Conservation (phyloP, 2,797 vertebrate species). For the Botia kubotai region DNA sequence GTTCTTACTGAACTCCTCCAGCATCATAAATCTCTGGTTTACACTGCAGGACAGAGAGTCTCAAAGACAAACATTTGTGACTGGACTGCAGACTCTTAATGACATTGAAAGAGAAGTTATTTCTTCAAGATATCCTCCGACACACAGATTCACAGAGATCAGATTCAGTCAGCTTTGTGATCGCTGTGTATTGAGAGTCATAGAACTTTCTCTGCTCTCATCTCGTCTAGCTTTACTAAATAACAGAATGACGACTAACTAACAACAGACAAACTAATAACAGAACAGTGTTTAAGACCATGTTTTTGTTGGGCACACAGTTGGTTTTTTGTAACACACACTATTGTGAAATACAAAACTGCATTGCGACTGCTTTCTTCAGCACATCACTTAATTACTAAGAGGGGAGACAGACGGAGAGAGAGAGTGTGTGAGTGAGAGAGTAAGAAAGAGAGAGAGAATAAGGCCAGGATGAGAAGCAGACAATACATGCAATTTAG, state of each 20-base stretch:
- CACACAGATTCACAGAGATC: background rate
- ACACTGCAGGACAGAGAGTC: constrained; percentile 53
- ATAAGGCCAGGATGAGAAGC: background rate
- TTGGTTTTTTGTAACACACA: constrained; percentile 18
- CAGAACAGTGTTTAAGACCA: background rate
- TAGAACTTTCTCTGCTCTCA: background rate
- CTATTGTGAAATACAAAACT: constrained; percentile 66
- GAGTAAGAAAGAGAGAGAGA: constrained; percentile 15
- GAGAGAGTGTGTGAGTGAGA: constrained; percentile 27
- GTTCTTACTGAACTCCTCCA: constrained; percentile 26
- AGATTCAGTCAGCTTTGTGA: background rate
- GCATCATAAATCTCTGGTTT: constrained; percentile 60
- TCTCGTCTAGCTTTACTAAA: too few relatives aligned
- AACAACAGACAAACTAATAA: too few relatives aligned
- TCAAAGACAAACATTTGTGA: constrained; percentile 54
- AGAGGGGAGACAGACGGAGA: background rate
- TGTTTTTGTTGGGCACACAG: background rate
- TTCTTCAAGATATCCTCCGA: background rate
- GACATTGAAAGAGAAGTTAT: constrained; percentile 61
- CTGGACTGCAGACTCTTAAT: constrained; percentile 52
- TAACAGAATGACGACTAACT: too few relatives aligned
- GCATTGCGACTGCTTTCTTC: constrained; percentile 68
- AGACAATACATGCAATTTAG: background rate
- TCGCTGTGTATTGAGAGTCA: background rate
- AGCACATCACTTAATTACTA: constrained; percentile 66